A percentile compares a stretch with the other conserved stretches of the same genome.
phyloP scores from a whole-genome alignment of 2,888 invertebrate genomes.

The Drosophila recens region DNA sequence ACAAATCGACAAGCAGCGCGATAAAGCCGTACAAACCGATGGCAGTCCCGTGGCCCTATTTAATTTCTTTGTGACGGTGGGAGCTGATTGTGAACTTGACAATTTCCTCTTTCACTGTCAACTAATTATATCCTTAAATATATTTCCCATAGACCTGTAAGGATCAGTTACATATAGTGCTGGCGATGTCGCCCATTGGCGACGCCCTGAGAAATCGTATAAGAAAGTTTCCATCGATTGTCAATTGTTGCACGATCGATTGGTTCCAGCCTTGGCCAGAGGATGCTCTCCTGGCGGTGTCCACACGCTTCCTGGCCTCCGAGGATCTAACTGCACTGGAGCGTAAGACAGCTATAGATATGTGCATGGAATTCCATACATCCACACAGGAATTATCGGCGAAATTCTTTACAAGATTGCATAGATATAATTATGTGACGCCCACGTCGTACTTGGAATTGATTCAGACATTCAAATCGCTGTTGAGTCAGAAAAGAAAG shows the following conservation, averaged over 20 bases:
- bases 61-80: conserved; percentile 91
- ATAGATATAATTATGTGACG: conserved; percentile 94
- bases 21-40: conserved; percentile 95
- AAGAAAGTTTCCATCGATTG: conserved; percentile 95
- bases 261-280: conserved; percentile 99
- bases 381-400: conserved; percentile 91
- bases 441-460: conserved; percentile 97
- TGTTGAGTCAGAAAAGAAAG: conserved; percentile 91
- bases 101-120: no score
- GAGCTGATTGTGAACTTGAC: conserved; percentile 6
- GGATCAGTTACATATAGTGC: conserved; percentile 95
- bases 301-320: conserved; percentile 92
- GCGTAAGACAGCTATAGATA: conserved; percentile 91
- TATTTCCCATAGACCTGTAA: conserved; percentile 88
- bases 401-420: conserved; percentile 89
- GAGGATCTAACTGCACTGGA: conserved; percentile 92
- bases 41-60: conserved; percentile 95
- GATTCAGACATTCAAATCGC: conserved; percentile 94
- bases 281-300: conserved; percentile 95
- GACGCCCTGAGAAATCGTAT: conserved; percentile 93
- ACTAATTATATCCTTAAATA: neutral
- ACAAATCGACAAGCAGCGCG: conserved; percentile 94
- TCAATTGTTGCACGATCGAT: conserved; percentile 98
- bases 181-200: conserved; percentile 96
- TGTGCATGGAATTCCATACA: conserved; percentile 96